Evolutionary conservation across 1,140 invertebrate species (phyloP), one percentile per base, ranked within the genome.

Genomic region (Holotrichia oblita): DNA sequence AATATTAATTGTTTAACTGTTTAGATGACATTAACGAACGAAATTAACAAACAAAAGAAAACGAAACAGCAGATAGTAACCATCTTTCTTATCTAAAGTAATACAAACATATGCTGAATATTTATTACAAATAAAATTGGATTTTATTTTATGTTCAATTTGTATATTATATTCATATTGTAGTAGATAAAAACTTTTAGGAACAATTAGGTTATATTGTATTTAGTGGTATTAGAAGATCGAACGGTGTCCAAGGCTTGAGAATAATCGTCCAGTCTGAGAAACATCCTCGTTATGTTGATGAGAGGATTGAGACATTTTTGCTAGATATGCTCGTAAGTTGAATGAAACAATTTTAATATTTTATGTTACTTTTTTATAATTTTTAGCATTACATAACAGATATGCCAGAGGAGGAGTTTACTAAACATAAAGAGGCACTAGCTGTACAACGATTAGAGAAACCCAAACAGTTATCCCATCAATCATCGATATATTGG

Each of bases 201-300:
- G 94, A 96, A 90, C 95, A 96, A 89, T 86, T 97, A 73, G 97
- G 97, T 8, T 99, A 99, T 85, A 97, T 99, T 83, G 97, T 99
- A 42, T 95, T 94, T 85, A 96, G 94, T 85, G 95, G 95, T 0
- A 89, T 97, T 17, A 89, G 96, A 9, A 89, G 93, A 82, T 90
- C 93, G 0, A 94, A 93, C 86, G 96, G 96, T 24, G 93, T 93
- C 3, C 95, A 97, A 87, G 97, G 97, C 8, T 86, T 99, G 6
- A 86, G 94, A 79, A 89, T 99, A 20, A 93, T 99, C 76, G 94
- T 99, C 0, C 98, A 99, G 89, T 98, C 97, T 22, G 93, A 96
- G 77, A 91, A 91, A 73, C 92, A 95, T 86, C 96, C 97, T 0
- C 86, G 89, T 7, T 96, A 93, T 87, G 89, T 99, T 6, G 97